Evolutionary conservation across 2,797 vertebrate species (phyloP).

Genomic region (Paguma larvata): DNA sequence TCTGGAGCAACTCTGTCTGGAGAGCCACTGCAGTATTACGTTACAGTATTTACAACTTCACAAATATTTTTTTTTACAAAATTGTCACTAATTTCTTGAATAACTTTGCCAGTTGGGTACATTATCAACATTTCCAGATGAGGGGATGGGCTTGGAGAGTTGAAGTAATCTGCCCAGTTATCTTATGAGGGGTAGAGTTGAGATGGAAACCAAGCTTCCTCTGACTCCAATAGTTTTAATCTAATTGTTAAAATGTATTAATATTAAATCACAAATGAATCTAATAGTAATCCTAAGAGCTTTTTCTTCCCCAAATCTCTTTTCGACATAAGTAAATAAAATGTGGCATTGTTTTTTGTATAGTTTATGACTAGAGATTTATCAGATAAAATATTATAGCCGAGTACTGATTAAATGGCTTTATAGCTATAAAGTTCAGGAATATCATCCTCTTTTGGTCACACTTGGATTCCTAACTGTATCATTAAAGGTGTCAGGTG

Average conservation of each 20-base stretch:
- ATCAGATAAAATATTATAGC: slow-evolving; percentile 44
- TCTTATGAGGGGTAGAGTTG: not conserved
- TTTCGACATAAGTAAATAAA: slow-evolving; percentile 33
- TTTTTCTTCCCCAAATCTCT: not conserved
- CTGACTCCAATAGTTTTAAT: slow-evolving; percentile 37
- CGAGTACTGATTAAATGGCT: slow-evolving; percentile 24
- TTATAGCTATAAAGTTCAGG: slow-evolving; percentile 26
- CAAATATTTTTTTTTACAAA: slow-evolving; percentile 24
- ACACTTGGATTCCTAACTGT: slow-evolving; percentile 21
- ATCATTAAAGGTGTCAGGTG: not conserved
- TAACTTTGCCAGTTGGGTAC: not conserved
- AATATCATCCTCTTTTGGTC: slow-evolving; percentile 1
- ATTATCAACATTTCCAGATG: not conserved
- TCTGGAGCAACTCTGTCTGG: not conserved
- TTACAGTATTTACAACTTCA: slow-evolving; percentile 31
- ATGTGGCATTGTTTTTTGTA: not conserved
- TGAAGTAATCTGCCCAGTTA: not conserved
- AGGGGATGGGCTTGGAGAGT: not conserved
- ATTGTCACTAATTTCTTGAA: slow-evolving; percentile 20
- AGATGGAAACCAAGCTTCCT: slow-evolving; percentile 6
- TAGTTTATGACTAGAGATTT: not conserved
- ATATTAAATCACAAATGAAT: slow-evolving; percentile 47
- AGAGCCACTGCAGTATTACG: not conserved
- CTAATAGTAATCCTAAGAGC: slow-evolving; percentile 19
- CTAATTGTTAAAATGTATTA: slow-evolving; percentile 46